Evolutionary conservation across 2,113 vertebrate genomes (phyloP), one percentile per base, ranked within the genome.

Genomic region (Chauna torquata): DNA sequence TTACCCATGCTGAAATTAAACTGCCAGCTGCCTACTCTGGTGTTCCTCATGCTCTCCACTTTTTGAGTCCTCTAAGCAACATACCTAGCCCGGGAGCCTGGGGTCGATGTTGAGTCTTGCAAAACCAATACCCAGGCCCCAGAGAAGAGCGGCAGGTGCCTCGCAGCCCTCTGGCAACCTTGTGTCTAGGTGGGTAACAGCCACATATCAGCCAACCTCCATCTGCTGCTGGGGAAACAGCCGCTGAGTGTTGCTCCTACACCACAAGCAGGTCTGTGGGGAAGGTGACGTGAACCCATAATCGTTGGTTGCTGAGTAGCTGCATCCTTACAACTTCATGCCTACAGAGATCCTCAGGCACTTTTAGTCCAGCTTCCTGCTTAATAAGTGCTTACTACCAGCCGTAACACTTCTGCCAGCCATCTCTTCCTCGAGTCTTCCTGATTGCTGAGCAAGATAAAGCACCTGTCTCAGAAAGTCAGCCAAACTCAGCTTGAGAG

Each of bases 1-100:
- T 54, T 90, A 50, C 18, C 82, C 25, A 11, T 66, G 71, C 45
- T 54, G 78, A 95, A 87, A 96, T 94, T 88, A 88, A 92, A 83
- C 82, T 83, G 75, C 66, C 87, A 83, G 70, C 59, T 91, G 71
- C 58, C 75, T 83, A 1, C 57, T 83, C 89, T 88, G 71, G n/a
- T 86, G 20, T 91, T 85, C 38, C n/a, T 96, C 82, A 88, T 0
- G 0, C 11, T 85, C 54, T 91, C n/a, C 45, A 8, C 20, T 95
- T 71, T 71, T 54, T 44, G 64, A 83, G 38, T 32, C 64, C 50
- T 83, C 25, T 82, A 57, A 90, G 38, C 23, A 82, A n/a, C 23
- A 24, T 4, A 11, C 0, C 0, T 64, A 82, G 38, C 44, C 16
- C 49, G 42, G 28, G 55, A 77, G 77, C 27, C 16, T 2, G 1